Percentiles rank a stretch among this genome's conserved stretches.
Conservation (phyloP, 2,113 vertebrate genomes). For the Xiphorhynchus elegans region DNA sequence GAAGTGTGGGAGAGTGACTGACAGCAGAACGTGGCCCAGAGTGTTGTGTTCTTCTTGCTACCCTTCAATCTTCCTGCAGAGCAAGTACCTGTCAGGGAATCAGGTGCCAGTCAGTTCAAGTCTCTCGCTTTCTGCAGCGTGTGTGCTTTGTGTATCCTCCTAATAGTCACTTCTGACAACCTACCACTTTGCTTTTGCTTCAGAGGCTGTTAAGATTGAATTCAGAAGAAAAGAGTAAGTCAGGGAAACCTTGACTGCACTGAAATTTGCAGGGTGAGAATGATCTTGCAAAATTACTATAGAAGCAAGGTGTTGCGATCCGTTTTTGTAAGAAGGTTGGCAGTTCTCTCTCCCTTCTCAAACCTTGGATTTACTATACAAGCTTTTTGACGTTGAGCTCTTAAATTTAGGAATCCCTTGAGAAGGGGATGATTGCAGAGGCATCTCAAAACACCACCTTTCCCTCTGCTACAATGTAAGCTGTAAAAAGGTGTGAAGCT, state of each 20-base stretch:
- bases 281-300: not conserved
- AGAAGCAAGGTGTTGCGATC: not conserved
- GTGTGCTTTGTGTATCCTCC: not conserved
- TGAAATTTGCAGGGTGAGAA: not conserved
- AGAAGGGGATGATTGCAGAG: not conserved
- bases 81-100: not conserved
- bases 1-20: conserved; percentile 19
- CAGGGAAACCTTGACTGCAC: not conserved
- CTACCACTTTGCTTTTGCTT: conserved; percentile 15
- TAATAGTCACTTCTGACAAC: conserved; percentile 11
- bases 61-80: not conserved
- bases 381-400: not conserved
- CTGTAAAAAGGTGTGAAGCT: not conserved
- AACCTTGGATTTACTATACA: not conserved
- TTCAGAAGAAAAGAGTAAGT: not conserved
- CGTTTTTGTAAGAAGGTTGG: not conserved
- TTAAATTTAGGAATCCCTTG: not conserved
- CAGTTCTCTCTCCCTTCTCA: not conserved
- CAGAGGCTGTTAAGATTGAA: not conserved
- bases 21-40: not conserved
- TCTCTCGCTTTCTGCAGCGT: not conserved
- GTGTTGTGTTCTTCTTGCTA: not conserved
- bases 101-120: not conserved
- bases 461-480: not conserved
- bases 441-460: not conserved